These are phyloP conservation scores for Solea senegalensis DNA, from an alignment of 2,113 vertebrate species.

Conservation along the genomic window DNA sequence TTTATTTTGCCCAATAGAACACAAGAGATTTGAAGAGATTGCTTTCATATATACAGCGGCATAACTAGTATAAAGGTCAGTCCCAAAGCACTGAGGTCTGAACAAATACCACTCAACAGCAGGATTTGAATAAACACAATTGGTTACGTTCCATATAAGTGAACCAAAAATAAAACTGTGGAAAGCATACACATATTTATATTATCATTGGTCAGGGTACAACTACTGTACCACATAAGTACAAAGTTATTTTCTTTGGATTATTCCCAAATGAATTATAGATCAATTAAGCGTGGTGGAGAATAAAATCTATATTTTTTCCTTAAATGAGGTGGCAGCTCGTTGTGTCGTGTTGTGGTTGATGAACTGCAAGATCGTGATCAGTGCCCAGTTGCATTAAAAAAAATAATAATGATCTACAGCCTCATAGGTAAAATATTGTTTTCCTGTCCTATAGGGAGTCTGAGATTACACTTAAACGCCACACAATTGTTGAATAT, in stretches of 20 bases:
- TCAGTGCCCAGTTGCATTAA: conserved; percentile 35
- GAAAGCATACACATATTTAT: not conserved
- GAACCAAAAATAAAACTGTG: too few relatives aligned
- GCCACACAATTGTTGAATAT: not conserved
- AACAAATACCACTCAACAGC: too few relatives aligned
- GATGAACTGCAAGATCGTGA: conserved; percentile 52
- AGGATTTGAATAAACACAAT: too few relatives aligned
- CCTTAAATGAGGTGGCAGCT: conserved; percentile 42
- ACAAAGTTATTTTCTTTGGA: not conserved
- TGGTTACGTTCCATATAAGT: too few relatives aligned
- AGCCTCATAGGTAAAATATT: not conserved
- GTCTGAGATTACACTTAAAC: not conserved
- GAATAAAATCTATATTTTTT: conserved; percentile 12
- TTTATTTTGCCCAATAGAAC: too few relatives aligned
- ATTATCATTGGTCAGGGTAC: not conserved
- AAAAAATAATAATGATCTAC: not conserved
- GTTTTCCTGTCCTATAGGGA: not conserved
- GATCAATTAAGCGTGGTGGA: conserved; percentile 13
- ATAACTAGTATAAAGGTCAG: too few relatives aligned
- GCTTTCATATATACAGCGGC: too few relatives aligned
- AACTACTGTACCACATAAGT: not conserved
- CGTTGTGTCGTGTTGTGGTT: conserved; percentile 25
- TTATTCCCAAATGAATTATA: conserved; percentile 7
- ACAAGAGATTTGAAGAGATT: too few relatives aligned
- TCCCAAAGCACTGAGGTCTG: too few relatives aligned